Conservation (phyloP, 2,113 vertebrate species). For the Etia nguti region DNA sequence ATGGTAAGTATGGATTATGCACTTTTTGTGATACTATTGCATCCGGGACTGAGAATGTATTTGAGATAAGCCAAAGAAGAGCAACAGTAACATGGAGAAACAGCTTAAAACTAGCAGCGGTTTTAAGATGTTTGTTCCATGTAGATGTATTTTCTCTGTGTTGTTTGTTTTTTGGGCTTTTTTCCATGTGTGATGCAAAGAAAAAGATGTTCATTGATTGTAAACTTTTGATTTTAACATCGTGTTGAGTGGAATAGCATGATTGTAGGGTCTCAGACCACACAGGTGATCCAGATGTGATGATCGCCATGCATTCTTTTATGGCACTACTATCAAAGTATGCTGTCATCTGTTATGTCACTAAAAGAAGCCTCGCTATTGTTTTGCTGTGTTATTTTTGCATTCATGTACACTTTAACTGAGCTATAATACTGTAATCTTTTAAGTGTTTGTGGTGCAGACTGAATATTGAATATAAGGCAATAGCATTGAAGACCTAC, state of each 20-base stretch:
- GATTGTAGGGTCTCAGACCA: neutral
- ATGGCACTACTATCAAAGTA: neutral
- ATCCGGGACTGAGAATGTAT: neutral
- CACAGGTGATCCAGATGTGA: neutral
- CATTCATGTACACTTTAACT: neutral
- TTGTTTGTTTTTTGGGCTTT: neutral
- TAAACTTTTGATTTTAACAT: conserved; percentile 19
- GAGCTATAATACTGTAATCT: neutral
- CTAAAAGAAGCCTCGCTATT: neutral
- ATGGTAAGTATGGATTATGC: conserved; percentile 53
- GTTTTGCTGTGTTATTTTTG: neutral
- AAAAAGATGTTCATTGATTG: neutral
- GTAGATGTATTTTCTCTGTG: conserved; percentile 25
- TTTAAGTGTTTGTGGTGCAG: neutral
- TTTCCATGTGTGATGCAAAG: neutral
- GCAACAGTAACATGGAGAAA: conserved; percentile 40
- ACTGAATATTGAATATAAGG: conserved; percentile 1
- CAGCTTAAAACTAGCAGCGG: conserved; percentile 54
- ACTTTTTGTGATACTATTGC: neutral
- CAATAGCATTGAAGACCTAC: neutral
- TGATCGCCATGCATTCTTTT: neutral
- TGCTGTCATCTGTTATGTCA: neutral
- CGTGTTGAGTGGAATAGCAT: neutral
- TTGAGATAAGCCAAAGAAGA: conserved; percentile 35
- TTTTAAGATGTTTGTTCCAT: conserved; percentile 54